Evolutionary conservation across 2,113 vertebrate species (phyloP).

Genomic region (Eublepharis macularius): DNA sequence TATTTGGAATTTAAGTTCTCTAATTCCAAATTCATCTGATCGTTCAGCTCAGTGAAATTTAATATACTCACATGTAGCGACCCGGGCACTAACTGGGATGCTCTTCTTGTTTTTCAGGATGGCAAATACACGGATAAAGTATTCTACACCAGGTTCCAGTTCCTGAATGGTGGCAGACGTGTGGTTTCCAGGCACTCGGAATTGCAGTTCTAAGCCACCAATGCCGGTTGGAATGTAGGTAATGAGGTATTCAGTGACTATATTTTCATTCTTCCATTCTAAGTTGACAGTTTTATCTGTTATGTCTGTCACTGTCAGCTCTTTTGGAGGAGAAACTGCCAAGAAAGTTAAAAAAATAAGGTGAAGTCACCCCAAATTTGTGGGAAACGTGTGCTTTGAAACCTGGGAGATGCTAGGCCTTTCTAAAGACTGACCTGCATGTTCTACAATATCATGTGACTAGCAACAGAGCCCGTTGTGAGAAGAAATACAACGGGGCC

Average conservation of each 20-base stretch:
- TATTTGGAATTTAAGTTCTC: no score
- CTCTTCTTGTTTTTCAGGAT: constrained; percentile 93
- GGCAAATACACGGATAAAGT: constrained; percentile 94
- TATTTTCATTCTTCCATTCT: constrained; percentile 92
- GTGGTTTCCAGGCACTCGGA: constrained; percentile 88
- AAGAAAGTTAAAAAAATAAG: not conserved
- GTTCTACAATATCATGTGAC: not conserved
- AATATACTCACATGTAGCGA: constrained; percentile 86
- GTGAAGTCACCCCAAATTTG: not conserved
- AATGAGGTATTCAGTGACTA: constrained; percentile 88
- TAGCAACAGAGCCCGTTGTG: no score
- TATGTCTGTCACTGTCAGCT: constrained; percentile 87
- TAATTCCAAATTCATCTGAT: not conserved
- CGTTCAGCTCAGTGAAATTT: not conserved
- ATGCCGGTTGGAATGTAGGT: constrained; percentile 86
- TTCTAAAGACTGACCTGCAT: not conserved
- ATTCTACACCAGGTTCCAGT: constrained; percentile 94
- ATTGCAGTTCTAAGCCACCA: constrained; percentile 90
- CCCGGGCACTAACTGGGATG: constrained; percentile 91
- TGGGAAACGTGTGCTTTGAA: constrained; percentile 17
- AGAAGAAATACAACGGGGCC: no score
- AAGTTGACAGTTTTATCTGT: constrained; percentile 90
- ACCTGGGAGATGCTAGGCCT: not conserved
- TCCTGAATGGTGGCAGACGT: constrained; percentile 85
- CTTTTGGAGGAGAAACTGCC: constrained; percentile 90